These are phyloP conservation scores for Sebastes miniatus DNA, from an alignment of 2,797 vertebrate species.

Conservation along the genomic window DNA sequence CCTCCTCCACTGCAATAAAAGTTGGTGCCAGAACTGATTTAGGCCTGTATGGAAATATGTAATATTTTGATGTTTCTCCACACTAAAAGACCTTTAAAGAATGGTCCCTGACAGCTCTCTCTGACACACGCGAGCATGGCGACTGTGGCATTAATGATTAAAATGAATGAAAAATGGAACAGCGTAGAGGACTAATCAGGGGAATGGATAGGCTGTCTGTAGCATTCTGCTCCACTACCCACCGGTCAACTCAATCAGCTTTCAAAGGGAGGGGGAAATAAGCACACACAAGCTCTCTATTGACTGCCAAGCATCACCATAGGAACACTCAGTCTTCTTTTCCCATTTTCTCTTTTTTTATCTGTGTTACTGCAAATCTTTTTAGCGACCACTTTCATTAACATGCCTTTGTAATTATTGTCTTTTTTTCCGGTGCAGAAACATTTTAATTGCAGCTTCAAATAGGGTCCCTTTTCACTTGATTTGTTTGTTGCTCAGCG, in stretches of 20 bases:
- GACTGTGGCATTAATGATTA: conserved; percentile 44
- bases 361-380: conserved; percentile 29
- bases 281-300: conserved; percentile 49
- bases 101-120: conserved; percentile 7
- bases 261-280: conserved; percentile 28
- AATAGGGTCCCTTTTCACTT: conserved; percentile 1
- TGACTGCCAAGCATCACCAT: conserved; percentile 69
- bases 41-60: not conserved
- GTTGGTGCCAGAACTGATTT: conserved; percentile 19
- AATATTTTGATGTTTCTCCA: conserved; percentile 19
- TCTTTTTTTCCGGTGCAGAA: not conserved
- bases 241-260: conserved; percentile 68
- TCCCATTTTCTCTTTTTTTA: conserved; percentile 32
- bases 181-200: conserved; percentile 51
- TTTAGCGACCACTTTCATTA: conserved; percentile 31
- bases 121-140: not conserved
- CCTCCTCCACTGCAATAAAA: conserved; percentile 10
- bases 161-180: conserved; percentile 44
- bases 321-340: conserved; percentile 60
- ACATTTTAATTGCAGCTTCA: conserved; percentile 32
- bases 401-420: conserved; percentile 30
- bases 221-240: conserved; percentile 51
- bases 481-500: conserved; percentile 2
- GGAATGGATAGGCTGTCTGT: conserved; percentile 54
- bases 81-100: conserved; percentile 16